Base-by-base conservation (phyloP, 2,113 vertebrate genomes). In the Anguilla japonica region DNA sequence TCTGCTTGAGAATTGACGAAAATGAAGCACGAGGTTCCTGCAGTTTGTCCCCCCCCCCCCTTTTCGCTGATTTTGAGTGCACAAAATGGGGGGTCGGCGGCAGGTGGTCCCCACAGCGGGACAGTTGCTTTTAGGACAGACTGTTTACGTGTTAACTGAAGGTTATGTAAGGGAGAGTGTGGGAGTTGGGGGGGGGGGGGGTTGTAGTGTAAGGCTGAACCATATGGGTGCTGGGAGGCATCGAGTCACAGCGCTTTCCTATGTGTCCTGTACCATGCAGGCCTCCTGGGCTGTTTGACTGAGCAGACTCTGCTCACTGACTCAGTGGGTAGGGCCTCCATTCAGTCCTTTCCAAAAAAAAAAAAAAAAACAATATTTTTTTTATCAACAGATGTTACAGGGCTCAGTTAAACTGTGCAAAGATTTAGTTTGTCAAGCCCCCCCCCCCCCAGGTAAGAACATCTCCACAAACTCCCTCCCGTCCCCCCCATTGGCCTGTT, bases 201-300 rank as follows among this genome's bases (percentile, higher is more conserved):
- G 53, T 75, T 85, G 63, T 75, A 43, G 18, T 79, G 82, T 56
- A 81, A 80, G 56, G 41, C 41, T 50, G 79, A 81, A 83, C 50
- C 90, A 91, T 90, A 91, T 91, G 90, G 85, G 50, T 87, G 88
- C 87, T 89, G 41, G 29, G 85, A 87, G 90, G 90, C 90, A 88
- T 67, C 34, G 83, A 85, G 41, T 81, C 79, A 81, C 41, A 75
- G 18, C 15, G 18, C 16, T n/a, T 82, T 82, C 79, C 46, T 53
- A n/a, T n/a, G 80, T 79, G 34, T 56, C 46, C 43, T 81, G 46
- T 78, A 78, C 53, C 78, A 82, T 85, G 88, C 82, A 81, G 40
- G 39, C 78, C 86, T 41, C 41, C 71, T 85, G 57, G 40, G 87
- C 87, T 87, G 57, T 56, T 83, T 83, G 86, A 87, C 87, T 83